Percentiles rank a stretch among this genome's conserved stretches.
Evolutionary conservation across 2,797 vertebrate genomes (phyloP).

Genomic region (Takifugu ocellatus): DNA sequence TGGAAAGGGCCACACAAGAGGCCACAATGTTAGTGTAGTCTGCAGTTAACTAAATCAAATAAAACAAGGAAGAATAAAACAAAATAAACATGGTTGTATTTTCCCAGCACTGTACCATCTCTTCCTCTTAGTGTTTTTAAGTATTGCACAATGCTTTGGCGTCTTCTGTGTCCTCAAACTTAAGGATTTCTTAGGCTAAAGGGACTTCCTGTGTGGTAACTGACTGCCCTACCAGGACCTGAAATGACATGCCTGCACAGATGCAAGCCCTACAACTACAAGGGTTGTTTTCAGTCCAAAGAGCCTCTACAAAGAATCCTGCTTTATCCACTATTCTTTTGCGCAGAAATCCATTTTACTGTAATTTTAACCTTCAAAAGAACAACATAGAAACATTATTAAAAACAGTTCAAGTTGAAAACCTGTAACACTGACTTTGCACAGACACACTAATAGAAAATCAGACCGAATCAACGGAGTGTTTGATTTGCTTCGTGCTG

Average conservation of each 20-base stretch:
- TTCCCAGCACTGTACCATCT: background rate
- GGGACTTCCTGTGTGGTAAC: background rate
- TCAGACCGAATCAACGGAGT: background rate
- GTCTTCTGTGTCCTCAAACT: background rate
- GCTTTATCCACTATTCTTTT: too few relatives aligned
- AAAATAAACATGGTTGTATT: background rate
- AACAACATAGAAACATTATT: too few relatives aligned
- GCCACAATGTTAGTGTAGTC: background rate
- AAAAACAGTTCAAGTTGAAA: too few relatives aligned
- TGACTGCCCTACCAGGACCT: background rate
- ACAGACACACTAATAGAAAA: background rate
- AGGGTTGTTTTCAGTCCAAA: too few relatives aligned
- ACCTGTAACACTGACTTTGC: too few relatives aligned
- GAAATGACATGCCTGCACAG: background rate
- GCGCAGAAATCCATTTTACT: too few relatives aligned
- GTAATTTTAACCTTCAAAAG: too few relatives aligned
- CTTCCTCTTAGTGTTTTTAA: background rate
- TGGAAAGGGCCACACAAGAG: constrained; percentile 4
- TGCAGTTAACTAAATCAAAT: background rate
- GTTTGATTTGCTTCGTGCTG: too few relatives aligned
- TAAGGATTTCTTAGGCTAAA: background rate
- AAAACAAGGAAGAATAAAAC: background rate
- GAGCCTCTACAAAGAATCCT: too few relatives aligned
- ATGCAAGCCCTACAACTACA: too few relatives aligned
- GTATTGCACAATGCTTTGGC: background rate